Percentiles rank a stretch among this genome's conserved stretches.
Conservation (phyloP, 2,113 vertebrate genomes). For the Scopus umbretta region DNA sequence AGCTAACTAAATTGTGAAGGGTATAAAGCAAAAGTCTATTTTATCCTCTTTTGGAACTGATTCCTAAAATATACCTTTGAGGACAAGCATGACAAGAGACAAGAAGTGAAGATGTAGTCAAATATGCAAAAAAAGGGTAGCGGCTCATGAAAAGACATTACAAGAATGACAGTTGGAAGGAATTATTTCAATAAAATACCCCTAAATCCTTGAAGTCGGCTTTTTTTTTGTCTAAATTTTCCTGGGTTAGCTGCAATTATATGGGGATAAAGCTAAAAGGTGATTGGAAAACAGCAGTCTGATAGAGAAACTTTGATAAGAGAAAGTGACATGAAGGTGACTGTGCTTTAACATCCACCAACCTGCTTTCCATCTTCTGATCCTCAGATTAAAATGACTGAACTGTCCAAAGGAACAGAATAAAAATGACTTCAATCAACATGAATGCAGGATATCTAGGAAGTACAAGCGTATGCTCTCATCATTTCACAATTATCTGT, state of each 20-base stretch:
- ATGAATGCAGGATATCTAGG: neutral
- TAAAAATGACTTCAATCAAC: neutral
- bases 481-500: neutral
- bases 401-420: neutral
- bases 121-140: neutral
- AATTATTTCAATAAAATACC: neutral
- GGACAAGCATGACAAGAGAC: neutral
- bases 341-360: neutral
- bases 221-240: neutral
- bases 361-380: neutral
- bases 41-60: neutral
- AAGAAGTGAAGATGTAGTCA: neutral
- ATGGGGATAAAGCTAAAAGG: neutral
- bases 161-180: neutral
- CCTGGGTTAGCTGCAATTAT: neutral
- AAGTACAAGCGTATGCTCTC: neutral
- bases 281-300: neutral
- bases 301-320: neutral
- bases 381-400: neutral
- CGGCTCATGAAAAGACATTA: neutral
- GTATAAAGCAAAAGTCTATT: neutral
- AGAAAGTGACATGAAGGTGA: neutral
- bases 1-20: neutral
- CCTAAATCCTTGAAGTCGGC: neutral
- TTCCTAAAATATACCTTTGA: slow-evolving; percentile 4